Evolutionary conservation across 2,113 vertebrate species (phyloP).

Genomic region (Pheucticus melanocephalus): DNA sequence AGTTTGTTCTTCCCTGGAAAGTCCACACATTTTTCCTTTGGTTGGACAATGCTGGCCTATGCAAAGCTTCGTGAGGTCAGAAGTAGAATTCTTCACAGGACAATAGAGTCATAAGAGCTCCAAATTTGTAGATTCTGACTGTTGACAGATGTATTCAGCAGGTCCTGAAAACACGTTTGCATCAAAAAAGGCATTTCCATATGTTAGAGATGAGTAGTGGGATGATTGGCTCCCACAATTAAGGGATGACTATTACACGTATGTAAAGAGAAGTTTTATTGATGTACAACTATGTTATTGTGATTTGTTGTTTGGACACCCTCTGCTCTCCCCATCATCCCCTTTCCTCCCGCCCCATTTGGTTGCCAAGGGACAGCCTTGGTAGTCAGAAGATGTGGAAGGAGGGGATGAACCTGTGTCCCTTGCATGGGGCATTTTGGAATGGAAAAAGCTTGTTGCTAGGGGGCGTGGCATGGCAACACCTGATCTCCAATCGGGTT

Average conservation of each 20-base stretch:
- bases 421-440: neutral
- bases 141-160: neutral
- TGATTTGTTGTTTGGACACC: neutral
- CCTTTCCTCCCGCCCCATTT: neutral
- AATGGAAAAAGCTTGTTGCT: fast-evolving
- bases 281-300: neutral
- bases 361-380: neutral
- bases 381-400: fast-evolving
- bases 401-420: fast-evolving
- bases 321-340: neutral
- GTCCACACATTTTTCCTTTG: neutral
- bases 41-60: neutral
- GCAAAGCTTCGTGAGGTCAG: neutral
- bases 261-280: neutral
- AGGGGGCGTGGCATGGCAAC: neutral
- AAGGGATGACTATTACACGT: neutral
- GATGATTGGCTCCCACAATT: neutral
- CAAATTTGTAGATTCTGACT: neutral
- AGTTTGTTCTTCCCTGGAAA: neutral
- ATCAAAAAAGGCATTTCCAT: neutral
- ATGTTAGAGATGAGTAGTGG: neutral
- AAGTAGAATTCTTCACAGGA: neutral
- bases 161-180: fast-evolving
- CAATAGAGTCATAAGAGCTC: neutral
- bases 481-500: neutral